Conservation (phyloP, 2,888 invertebrate species). For the Ceraclea dissimilis region DNA sequence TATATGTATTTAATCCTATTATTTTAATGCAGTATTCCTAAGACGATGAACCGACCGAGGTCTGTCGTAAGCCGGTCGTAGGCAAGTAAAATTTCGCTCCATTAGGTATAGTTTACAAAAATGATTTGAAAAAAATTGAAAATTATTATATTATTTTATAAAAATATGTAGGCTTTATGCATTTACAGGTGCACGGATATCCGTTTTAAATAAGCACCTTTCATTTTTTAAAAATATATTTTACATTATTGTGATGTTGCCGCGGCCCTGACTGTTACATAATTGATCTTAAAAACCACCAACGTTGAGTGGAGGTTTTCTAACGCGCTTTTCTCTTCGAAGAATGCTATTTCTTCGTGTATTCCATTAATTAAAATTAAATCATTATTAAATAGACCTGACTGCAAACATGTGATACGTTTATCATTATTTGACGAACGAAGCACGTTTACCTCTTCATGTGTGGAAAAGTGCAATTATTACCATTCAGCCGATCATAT, state of each 20-base stretch:
- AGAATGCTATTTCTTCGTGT: conserved; percentile 38
- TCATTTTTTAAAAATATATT: not conserved
- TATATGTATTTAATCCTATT: no score
- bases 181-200: no score
- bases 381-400: not conserved
- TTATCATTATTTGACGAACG: conserved; percentile 30
- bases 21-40: no score
- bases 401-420: not conserved
- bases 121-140: no score
- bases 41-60: no score
- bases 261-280: conserved; percentile 35
- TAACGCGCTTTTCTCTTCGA: conserved; percentile 49
- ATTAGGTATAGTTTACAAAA: no score
- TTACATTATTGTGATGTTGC: conserved; percentile 1
- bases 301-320: conserved; percentile 39
- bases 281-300: conserved; percentile 52
- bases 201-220: no score
- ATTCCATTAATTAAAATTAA: conserved; percentile 11
- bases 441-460: conserved; percentile 23
- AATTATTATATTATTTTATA: no score
- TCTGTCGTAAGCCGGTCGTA: no score
- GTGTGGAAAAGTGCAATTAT: conserved; percentile 33
- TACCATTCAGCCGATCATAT: conserved; percentile 29
- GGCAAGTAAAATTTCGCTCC: no score
- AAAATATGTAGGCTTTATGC: no score